phyloP scores from a whole-genome alignment of 2,797 vertebrate species.

The Scyliorhinus canicula region DNA sequence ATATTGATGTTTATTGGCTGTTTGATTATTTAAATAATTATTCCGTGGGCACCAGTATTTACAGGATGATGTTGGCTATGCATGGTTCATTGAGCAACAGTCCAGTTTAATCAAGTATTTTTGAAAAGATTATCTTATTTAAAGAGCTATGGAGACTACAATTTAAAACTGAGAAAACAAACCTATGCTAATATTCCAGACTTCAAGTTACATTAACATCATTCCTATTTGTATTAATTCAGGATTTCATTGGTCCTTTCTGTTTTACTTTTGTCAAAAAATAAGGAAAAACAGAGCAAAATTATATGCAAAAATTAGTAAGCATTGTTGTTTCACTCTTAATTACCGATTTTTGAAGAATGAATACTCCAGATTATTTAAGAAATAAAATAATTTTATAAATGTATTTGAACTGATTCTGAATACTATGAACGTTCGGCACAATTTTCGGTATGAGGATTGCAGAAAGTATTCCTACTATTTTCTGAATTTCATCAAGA shows the following conservation, averaged over 20 bases:
- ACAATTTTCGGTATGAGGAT: background rate
- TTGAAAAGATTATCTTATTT: background rate
- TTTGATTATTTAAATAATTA: background rate
- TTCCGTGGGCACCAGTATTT: background rate
- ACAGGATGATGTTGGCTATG: background rate
- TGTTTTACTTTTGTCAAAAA: background rate
- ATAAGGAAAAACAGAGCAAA: background rate
- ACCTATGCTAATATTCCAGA: background rate
- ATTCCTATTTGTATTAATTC: background rate
- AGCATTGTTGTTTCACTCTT: background rate
- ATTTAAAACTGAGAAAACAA: background rate
- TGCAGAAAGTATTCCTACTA: background rate
- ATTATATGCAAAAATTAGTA: background rate
- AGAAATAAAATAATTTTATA: background rate
- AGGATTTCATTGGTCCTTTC: background rate
- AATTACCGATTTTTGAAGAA: background rate
- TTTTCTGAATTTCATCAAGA: background rate
- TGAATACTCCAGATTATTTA: background rate
- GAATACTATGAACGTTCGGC: background rate
- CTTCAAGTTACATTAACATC: background rate
- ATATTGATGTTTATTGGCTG: background rate
- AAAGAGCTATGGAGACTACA: background rate
- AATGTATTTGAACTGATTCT: background rate
- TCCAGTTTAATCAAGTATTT: conserved; percentile 3
- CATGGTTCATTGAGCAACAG: background rate